Evolutionary conservation across 2,888 invertebrate genomes (phyloP).

Genomic region (Steromphala cineraria): DNA sequence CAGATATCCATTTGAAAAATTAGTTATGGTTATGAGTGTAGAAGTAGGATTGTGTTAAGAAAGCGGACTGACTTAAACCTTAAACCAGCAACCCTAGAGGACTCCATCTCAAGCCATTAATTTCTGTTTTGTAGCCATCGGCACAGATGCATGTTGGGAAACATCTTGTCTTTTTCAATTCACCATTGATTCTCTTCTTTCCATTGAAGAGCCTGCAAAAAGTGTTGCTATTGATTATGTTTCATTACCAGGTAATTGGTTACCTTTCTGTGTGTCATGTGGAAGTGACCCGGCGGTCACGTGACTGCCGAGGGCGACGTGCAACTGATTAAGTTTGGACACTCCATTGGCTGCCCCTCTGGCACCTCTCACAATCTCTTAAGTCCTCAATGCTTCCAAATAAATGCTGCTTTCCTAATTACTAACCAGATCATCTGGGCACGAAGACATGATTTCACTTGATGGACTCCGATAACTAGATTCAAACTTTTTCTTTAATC

Average conservation of each 20-base stretch:
- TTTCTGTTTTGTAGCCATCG: not conserved
- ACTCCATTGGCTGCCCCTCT: not conserved
- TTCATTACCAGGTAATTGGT: constrained; percentile 17
- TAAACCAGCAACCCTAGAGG: not conserved
- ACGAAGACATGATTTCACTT: not conserved
- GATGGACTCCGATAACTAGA: not conserved
- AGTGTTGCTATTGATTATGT: constrained; percentile 5
- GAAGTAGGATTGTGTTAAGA: not conserved
- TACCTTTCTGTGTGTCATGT: not conserved
- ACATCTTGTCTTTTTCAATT: constrained; percentile 15
- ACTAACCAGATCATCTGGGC: constrained; percentile 13
- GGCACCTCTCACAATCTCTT: constrained; percentile 7
- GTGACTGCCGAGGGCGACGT: not conserved
- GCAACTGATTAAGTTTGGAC: constrained; percentile 14
- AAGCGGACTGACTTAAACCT: not conserved
- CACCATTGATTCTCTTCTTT: constrained; percentile 10
- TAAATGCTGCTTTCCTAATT: constrained; percentile 19
- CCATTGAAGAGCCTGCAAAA: not conserved
- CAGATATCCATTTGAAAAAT: not conserved
- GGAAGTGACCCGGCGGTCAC: not conserved
- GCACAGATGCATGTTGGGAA: not conserved
- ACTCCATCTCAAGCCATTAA: not conserved
- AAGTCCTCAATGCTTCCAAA: not conserved
- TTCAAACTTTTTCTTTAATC: not conserved
- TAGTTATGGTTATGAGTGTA: not conserved